These are phyloP conservation scores for Leptarthrus brevirostris DNA, from an alignment of 2,888 invertebrate genomes.

Conservation along the genomic window DNA sequence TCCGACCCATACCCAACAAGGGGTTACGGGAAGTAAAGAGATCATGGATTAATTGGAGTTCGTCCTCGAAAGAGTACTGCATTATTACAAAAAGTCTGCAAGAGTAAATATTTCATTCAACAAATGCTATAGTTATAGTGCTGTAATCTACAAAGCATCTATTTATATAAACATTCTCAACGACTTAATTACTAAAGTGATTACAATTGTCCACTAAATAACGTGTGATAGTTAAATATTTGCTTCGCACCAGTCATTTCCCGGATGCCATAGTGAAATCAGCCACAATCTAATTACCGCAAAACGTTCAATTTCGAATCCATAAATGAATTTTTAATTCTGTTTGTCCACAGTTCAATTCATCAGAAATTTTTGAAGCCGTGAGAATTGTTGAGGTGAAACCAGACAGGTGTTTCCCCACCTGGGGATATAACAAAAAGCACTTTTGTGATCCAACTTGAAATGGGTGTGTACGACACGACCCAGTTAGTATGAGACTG, in stretches of 20 bases:
- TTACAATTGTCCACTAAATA: conserved; percentile 35
- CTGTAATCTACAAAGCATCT: too few species aligned
- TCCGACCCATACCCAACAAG: too few species aligned
- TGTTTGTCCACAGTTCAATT: conserved; percentile 41
- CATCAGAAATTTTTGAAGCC: conserved; percentile 36
- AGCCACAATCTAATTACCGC: background rate
- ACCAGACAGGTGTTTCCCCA: conserved; percentile 27
- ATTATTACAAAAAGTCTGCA: too few species aligned
- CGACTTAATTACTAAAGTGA: too few species aligned
- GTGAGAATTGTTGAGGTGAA: conserved; percentile 14
- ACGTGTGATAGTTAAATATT: conserved; percentile 36
- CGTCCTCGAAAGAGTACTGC: too few species aligned
- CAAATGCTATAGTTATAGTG: too few species aligned
- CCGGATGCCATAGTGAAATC: conserved; percentile 42
- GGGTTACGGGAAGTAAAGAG: too few species aligned
- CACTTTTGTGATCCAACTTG: background rate
- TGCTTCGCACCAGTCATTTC: conserved; percentile 10
- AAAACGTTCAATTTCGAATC: conserved; percentile 22
- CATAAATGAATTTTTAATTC: conserved; percentile 40
- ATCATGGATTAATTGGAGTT: too few species aligned
- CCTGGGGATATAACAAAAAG: conserved; percentile 25
- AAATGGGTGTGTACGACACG: conserved; percentile 39
- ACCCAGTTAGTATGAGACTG: conserved; percentile 23
- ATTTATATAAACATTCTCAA: too few species aligned
- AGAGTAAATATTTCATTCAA: too few species aligned